Conservation (phyloP, 92 coral and sea anemone genomes). For the Zoanthus gigantus region DNA sequence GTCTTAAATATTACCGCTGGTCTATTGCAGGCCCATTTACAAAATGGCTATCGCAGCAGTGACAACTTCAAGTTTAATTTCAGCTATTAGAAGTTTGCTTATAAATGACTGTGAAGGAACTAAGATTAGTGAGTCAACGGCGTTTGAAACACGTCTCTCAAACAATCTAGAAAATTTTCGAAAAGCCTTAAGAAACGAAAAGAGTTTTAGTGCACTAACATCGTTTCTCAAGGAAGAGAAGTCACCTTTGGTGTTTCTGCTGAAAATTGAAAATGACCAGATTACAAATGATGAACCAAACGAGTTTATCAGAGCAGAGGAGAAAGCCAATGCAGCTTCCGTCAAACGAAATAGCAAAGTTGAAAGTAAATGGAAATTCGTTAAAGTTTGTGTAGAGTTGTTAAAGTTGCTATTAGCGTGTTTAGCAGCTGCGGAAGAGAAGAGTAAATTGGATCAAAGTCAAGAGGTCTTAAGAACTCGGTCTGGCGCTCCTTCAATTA, state of each 20-base stretch:
- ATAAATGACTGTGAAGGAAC: conserved; percentile 8
- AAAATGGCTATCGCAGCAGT: conserved; percentile 20
- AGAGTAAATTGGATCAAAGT: background rate
- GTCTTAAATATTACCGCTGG: conserved; percentile 9
- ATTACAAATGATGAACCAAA: background rate
- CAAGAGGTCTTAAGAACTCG: background rate
- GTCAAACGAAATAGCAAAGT: background rate
- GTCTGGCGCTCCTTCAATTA: conserved; percentile 57
- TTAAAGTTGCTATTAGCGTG: conserved; percentile 50
- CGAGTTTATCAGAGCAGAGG: background rate
- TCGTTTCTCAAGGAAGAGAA: background rate
- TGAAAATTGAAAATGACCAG: conserved; percentile 7
- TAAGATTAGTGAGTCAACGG: background rate
- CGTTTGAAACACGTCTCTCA: conserved; percentile 19
- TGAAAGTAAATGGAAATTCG: conserved; percentile 66
- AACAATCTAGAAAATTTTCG: background rate
- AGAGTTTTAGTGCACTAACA: background rate
- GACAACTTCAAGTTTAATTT: background rate
- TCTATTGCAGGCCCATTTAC: background rate
- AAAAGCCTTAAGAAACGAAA: conserved; percentile 9
- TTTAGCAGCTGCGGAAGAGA: conserved; percentile 22
- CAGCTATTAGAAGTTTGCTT: conserved; percentile 16
- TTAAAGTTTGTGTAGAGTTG: conserved; percentile 62
- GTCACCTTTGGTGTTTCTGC: background rate
- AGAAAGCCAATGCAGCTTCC: background rate